Percentiles rank a stretch among this genome's conserved stretches.
Evolutionary conservation across 2,888 invertebrate genomes (phyloP).

Genomic region (Crematogaster levior): DNA sequence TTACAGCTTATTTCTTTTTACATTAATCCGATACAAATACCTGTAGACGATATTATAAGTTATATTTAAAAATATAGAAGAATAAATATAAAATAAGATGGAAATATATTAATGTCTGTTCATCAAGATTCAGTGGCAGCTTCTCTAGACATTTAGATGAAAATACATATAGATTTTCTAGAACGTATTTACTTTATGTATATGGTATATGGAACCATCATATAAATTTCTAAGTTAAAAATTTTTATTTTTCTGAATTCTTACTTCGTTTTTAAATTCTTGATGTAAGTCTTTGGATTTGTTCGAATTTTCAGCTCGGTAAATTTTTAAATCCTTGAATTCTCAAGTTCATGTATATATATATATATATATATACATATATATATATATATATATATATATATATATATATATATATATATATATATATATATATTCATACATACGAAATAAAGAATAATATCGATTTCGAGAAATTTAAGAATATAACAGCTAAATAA

Average conservation of each 20-base stretch:
- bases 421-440: too few relatives aligned
- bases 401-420: too few relatives aligned
- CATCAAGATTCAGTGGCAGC: not conserved
- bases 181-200: not conserved
- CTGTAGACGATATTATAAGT: not conserved
- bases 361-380: too few relatives aligned
- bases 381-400: too few relatives aligned
- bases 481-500: not conserved
- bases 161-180: not conserved
- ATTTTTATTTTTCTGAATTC: conserved; percentile 6
- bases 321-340: conserved; percentile 21
- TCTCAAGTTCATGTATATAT: not conserved
- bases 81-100: not conserved
- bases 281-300: conserved; percentile 3
- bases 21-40: not conserved
- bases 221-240: not conserved
- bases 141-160: not conserved
- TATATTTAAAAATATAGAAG: not conserved
- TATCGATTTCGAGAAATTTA: not conserved
- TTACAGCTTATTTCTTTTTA: not conserved
- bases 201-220: not conserved
- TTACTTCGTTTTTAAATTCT: conserved; percentile 24
- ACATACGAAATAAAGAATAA: not conserved
- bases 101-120: not conserved
- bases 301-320: not conserved